Evolutionary conservation across 2,888 invertebrate species (phyloP).

Genomic region (Lagria hirta): DNA sequence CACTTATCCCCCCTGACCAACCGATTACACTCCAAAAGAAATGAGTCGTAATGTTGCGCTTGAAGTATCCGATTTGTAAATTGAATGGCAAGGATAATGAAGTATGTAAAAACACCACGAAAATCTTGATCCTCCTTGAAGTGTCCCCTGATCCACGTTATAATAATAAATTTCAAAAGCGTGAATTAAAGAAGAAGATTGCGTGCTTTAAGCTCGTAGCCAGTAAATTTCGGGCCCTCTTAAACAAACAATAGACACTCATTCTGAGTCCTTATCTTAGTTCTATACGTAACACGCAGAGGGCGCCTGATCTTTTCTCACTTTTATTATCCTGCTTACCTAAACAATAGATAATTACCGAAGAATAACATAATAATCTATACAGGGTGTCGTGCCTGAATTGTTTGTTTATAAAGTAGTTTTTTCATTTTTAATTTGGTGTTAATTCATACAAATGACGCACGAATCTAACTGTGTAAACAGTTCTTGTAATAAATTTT

Average conservation of each 20-base stretch:
- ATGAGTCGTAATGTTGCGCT: conserved; percentile 40
- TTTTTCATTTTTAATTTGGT: conserved; percentile 48
- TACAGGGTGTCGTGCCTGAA: conserved; percentile 15
- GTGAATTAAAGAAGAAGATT: conserved; percentile 16
- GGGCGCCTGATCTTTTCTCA: conserved; percentile 15
- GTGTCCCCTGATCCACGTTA: no score
- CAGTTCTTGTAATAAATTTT: conserved; percentile 43
- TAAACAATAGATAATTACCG: conserved; percentile 38
- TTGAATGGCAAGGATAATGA: conserved; percentile 44
- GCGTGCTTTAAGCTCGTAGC: conserved; percentile 20
- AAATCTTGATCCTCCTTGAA: conserved; percentile 12
- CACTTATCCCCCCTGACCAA: conserved; percentile 42
- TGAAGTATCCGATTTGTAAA: conserved; percentile 40
- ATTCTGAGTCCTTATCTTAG: conserved; percentile 38
- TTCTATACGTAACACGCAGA: conserved; percentile 34
- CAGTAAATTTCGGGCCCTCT: conserved; percentile 35
- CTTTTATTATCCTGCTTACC: conserved; percentile 25
- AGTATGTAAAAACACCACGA: conserved; percentile 14
- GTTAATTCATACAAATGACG: conserved; percentile 48
- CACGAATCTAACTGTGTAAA: conserved; percentile 44
- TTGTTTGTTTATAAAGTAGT: conserved; percentile 26
- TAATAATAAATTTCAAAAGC: conserved; percentile 15
- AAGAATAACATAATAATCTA: conserved; percentile 7
- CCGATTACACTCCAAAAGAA: conserved; percentile 42
- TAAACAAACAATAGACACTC: conserved; percentile 44